Conservation (phyloP, 2,113 vertebrate genomes). For the Vicugna pacos region DNA sequence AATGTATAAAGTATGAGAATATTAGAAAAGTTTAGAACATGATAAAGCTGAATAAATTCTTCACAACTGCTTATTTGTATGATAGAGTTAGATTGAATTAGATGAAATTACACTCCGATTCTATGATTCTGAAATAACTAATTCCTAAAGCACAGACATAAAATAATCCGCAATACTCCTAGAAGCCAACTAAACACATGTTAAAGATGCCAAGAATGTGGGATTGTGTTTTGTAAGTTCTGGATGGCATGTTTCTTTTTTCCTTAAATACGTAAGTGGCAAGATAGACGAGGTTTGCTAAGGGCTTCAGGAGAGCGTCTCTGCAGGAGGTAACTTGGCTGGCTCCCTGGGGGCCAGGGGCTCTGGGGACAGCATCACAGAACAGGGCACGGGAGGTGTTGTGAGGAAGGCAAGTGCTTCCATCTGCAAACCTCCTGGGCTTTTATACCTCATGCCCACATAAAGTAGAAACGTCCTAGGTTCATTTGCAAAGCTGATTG, state of each 20-base stretch:
- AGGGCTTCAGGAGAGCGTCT: not conserved
- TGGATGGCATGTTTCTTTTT: not conserved
- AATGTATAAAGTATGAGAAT: not conserved
- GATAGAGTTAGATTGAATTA: not conserved
- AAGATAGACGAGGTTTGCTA: not conserved
- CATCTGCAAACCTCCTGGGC: not conserved
- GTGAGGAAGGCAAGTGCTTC: not conserved
- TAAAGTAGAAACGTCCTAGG: not conserved
- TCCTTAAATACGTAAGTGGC: not conserved
- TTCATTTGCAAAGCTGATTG: not conserved
- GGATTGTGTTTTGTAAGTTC: not conserved
- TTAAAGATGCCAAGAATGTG: not conserved
- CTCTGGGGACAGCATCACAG: accelerated
- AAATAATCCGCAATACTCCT: not conserved
- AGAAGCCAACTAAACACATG: not conserved
- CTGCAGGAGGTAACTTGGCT: accelerated
- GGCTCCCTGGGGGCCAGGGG: too few species aligned
- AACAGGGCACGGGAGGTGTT: not conserved
- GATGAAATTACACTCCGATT: not conserved
- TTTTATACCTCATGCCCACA: not conserved
- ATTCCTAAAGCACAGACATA: not conserved
- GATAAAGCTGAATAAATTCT: not conserved
- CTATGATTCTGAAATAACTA: not conserved
- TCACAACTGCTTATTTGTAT: not conserved
- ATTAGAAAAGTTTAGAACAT: not conserved